Percentiles rank a stretch among this genome's conserved stretches.
phyloP scores from a whole-genome alignment of 2,888 invertebrate genomes.

The Andricus curvator region DNA sequence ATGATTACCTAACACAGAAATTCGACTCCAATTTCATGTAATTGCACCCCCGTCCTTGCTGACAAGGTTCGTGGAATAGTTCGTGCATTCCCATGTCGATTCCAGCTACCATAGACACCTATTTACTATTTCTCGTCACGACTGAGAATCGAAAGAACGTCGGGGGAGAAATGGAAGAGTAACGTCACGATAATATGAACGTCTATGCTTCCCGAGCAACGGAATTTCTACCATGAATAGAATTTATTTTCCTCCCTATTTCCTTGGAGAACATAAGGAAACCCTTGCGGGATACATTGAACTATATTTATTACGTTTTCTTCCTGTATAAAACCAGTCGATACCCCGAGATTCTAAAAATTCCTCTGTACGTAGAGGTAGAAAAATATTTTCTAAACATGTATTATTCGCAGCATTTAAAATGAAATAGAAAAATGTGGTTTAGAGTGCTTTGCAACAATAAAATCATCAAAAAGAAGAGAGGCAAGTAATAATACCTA shows the following conservation, averaged over 20 bases:
- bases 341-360: background rate
- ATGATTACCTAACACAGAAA: background rate
- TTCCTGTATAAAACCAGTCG: background rate
- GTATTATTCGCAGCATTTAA: no score
- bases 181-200: constrained; percentile 25
- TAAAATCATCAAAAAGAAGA: no score
- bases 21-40: constrained; percentile 42
- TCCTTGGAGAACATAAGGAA: constrained; percentile 5
- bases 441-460: no score
- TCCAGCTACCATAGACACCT: constrained; percentile 60
- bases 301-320: background rate
- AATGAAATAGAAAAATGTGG: no score
- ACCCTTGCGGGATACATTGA: background rate
- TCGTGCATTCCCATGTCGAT: constrained; percentile 53
- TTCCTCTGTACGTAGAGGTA: background rate
- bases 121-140: constrained; percentile 62
- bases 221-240: background rate
- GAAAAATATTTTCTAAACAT: no score
- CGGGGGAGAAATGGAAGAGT: constrained; percentile 29
- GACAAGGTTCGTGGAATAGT: constrained; percentile 62
- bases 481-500: no score
- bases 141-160: constrained; percentile 50
- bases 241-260: constrained; percentile 3
- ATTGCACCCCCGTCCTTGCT: constrained; percentile 51
- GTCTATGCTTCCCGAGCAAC: background rate